phyloP scores from a whole-genome alignment of 1,140 invertebrate species.

The Aphaenogaster floridana region DNA sequence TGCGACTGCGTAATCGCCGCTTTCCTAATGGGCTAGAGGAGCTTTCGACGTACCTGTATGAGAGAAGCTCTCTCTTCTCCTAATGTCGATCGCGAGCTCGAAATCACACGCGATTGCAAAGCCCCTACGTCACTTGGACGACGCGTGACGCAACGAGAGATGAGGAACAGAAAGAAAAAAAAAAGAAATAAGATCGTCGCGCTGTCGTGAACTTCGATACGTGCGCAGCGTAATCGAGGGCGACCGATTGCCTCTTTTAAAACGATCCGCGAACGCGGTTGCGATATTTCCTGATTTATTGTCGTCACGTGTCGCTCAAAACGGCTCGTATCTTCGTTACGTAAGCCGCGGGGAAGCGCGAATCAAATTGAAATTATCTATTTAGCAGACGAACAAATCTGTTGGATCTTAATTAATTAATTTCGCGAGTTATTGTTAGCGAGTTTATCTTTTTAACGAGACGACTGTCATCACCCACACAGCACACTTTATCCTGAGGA shows the following conservation, averaged over 20 bases:
- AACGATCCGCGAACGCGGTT: not conserved
- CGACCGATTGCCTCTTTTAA: not conserved
- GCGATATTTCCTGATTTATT: slow-evolving; percentile 32
- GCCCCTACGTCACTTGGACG: not conserved
- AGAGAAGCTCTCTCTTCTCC: slow-evolving; percentile 38
- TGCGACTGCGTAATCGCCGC: not conserved
- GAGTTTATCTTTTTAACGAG: not conserved
- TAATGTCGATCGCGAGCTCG: not conserved
- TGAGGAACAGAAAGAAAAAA: not conserved
- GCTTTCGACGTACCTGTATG: slow-evolving; percentile 62
- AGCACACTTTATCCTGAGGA: no score
- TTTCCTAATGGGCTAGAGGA: slow-evolving; percentile 37
- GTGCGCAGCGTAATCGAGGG: not conserved
- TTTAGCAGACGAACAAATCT: not conserved
- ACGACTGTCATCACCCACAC: not conserved
- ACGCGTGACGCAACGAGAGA: not conserved
- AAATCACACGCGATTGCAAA: not conserved
- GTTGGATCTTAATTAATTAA: not conserved
- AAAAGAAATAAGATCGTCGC: not conserved
- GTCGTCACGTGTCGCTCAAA: not conserved
- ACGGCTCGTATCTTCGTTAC: slow-evolving; percentile 2
- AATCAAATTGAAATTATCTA: not conserved
- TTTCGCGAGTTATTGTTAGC: not conserved
- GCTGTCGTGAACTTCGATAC: not conserved
- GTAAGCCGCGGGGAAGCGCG: not conserved